Evolutionary conservation across 1,140 invertebrate genomes (phyloP).

Genomic region (Scaptodrosophila lebanonensis): DNA sequence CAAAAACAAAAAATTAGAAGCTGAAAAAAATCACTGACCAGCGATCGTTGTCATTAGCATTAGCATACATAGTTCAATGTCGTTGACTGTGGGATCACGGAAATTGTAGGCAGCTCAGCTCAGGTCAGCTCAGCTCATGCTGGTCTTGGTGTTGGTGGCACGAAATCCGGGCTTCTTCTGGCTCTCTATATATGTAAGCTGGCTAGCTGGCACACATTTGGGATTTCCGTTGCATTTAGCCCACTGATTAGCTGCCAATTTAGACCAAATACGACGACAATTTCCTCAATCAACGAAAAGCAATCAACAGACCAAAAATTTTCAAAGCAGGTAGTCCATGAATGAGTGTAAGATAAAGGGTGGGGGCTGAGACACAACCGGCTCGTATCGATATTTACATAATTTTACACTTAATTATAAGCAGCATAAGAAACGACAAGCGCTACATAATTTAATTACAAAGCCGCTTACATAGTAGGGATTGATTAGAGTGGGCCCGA

Average conservation of each 20-base stretch:
- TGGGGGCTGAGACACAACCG: not conserved
- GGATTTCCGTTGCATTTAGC: slow-evolving; percentile 66
- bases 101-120: slow-evolving; percentile 50
- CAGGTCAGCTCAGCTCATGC: no score
- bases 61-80: slow-evolving; percentile 37
- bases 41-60: slow-evolving; percentile 14
- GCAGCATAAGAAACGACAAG: slow-evolving; percentile 8
- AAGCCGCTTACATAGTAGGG: no score
- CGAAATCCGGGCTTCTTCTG: no score
- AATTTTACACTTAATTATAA: slow-evolving; percentile 71
- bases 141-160: no score
- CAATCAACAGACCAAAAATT: slow-evolving; percentile 21
- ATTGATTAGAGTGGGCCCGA: no score
- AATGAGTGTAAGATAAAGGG: slow-evolving; percentile 2
- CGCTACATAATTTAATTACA: not conserved
- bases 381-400: slow-evolving; percentile 46
- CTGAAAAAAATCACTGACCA: not conserved
- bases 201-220: slow-evolving; percentile 25
- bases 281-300: slow-evolving; percentile 64
- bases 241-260: slow-evolving; percentile 65
- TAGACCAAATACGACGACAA: slow-evolving; percentile 42
- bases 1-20: slow-evolving; percentile 3
- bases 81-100: slow-evolving; percentile 36
- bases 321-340: not conserved
- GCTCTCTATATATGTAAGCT: slow-evolving; percentile 13